phyloP scores from a whole-genome alignment of 2,888 invertebrate genomes.

The Laspeyria flexula region DNA sequence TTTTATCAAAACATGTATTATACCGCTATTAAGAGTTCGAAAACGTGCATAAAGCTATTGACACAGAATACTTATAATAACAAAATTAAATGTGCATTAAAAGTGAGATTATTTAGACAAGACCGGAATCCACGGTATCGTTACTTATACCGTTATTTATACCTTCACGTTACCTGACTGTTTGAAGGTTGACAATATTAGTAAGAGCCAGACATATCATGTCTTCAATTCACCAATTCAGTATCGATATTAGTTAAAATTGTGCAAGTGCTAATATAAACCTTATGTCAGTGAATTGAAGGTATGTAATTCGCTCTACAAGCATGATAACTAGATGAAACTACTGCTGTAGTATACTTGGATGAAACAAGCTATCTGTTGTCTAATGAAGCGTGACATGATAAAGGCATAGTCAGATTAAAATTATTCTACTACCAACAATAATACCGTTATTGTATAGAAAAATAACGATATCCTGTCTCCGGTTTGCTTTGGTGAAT shows the following conservation, averaged over 20 bases:
- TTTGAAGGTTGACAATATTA: slow-evolving; percentile 34
- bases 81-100: neutral
- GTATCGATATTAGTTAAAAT: slow-evolving; percentile 30
- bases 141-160: slow-evolving; percentile 20
- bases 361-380: slow-evolving; percentile 53
- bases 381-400: slow-evolving; percentile 55
- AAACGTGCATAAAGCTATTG: neutral
- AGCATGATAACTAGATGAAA: slow-evolving; percentile 77
- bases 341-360: slow-evolving; percentile 47
- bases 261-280: slow-evolving; percentile 63
- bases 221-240: slow-evolving; percentile 78
- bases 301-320: slow-evolving; percentile 83
- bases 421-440: too few relatives aligned
- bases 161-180: slow-evolving; percentile 32
- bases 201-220: slow-evolving; percentile 84
- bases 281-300: slow-evolving; percentile 76
- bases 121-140: slow-evolving; percentile 15
- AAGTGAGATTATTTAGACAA: neutral
- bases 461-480: neutral
- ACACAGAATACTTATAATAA: neutral
- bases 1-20: neutral
- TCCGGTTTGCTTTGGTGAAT: neutral
- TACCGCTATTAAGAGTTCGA: neutral
- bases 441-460: neutral
- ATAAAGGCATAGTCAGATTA: neutral